Base-by-base conservation (phyloP, 92 coral and sea anemone species). In the Heliopora coerulea region DNA sequence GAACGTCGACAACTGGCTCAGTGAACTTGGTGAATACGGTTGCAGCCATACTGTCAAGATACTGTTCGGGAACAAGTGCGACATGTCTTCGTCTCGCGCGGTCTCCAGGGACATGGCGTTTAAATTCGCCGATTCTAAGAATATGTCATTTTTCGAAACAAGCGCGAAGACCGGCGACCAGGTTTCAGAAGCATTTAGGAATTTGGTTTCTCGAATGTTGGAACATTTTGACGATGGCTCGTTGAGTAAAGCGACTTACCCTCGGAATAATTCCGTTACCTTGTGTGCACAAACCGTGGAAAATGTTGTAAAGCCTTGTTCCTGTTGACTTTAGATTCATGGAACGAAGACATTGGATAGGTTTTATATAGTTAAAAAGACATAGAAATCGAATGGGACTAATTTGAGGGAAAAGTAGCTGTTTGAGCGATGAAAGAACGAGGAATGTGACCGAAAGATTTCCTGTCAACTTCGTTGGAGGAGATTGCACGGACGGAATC, bases 21-120 rank as follows among this genome's bases (percentile, higher is more conserved):
- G 86, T 27, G 97, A 92, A 41, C 91, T 92, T 41, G 96, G 89
- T 42, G 83, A 83, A 3, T 86, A 92, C 54, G 97, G 89, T 19
- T 83, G 85, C 23, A 91, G 87, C 44, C 88, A 91, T 0, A 91
- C 87, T 19, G 49, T 87, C 33, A 89, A 86, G 82, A 86, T 92
- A 34, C 85, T 92, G n/a, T 91, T 92, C n/a, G 97, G 96, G 1
- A 92, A 92, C 86, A 92, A 92, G 89, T 87, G 87, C 17, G 97
- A 92, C 77, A 67, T 92, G 60, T 79, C 90, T 44, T 64, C 84
- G 57, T 80, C 79, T 3, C 96, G 97, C 39, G 88, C 90, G 58
- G 97, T 92, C 19, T 81, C 92, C 10, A 28, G 76, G 15, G 89
- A 87, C 49, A 78, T 84, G 84, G 97, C 90, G 1, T 74, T 78